Base-by-base conservation (phyloP, 2,797 vertebrate species). In the Spea hammondii region DNA sequence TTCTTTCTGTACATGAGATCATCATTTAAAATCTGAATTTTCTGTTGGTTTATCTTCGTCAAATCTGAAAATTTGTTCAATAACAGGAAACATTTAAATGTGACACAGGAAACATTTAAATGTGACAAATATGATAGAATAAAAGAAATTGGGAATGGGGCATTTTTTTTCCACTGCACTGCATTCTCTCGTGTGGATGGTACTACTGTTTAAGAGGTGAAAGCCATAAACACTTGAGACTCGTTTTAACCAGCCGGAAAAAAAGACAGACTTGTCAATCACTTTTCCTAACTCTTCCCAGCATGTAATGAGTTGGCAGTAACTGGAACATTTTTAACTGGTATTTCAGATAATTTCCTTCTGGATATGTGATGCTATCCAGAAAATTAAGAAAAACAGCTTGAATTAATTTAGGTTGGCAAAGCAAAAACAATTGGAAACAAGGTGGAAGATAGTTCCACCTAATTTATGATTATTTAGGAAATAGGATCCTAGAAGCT, bases 321-420 rank as follows among this genome's bases (percentile, higher is more conserved):
- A 17, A 72, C 12, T 67, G 69, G 57, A 81, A 81, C 79, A 62
- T 77, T 81, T 81, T 81, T 81, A 77, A 77, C 74, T 81, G 79
- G 79, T 72, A 74, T 81, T 81, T 77, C 70, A 81, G 79, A 81
- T 70, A 81, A 81, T 81, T 81, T 81, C 79, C 79, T 81, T 81
- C 79, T 81, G 79, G 79, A 81, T 81, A 81, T 77, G 79, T 77
- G 72, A 72, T 8, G 69, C 79, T 81, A 81, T 81, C 79, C 79
- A 81, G 79, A 81, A 81, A 81, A 81, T 81, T 81, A 81, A 81
- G 79, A 77, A 81, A 81, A 81, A 81, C 79, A 81, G 79, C 79
- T 81, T 81, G 79, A 81, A 81, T 81, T 81, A 81, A 81, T 81
- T 81, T 77, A 81, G 74, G 79, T 73, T 81, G 79, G 79, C 79